Evolutionary conservation across 2,113 vertebrate species (phyloP).

Genomic region (Semnopithecus entellus): DNA sequence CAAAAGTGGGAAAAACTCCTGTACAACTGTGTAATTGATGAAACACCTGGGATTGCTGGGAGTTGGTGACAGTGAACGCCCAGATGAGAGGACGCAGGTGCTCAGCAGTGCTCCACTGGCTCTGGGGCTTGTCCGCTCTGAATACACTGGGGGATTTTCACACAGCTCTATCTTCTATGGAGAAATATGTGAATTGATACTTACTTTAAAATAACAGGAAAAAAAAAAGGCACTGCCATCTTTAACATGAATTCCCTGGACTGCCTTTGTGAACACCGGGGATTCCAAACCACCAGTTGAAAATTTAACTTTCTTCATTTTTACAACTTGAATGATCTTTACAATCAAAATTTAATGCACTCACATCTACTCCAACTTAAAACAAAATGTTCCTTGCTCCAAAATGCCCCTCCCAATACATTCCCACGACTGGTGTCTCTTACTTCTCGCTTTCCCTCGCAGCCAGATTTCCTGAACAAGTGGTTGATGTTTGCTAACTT

Average conservation of each 20-base stretch:
- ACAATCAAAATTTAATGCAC: neutral
- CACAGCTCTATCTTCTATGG: neutral
- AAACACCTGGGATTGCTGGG: neutral
- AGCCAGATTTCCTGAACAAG: neutral
- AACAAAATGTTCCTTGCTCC: neutral
- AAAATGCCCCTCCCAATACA: neutral
- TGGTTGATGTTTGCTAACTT: neutral
- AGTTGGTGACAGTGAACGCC: neutral
- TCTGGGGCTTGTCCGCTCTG: neutral
- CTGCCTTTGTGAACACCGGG: neutral
- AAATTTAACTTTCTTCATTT: neutral
- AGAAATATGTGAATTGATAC: neutral
- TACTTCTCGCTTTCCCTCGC: neutral
- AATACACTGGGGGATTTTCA: neutral
- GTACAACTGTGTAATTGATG: neutral
- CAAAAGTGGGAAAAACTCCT: neutral
- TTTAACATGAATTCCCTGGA: neutral
- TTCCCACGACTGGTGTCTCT: neutral
- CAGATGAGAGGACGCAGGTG: accelerated
- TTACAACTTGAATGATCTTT: neutral
- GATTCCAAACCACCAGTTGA: neutral
- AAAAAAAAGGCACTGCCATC: neutral
- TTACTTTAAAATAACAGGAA: neutral
- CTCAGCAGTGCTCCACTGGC: accelerated
- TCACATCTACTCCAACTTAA: neutral